Percentiles rank a stretch among this genome's conserved stretches.
Evolutionary conservation across 2,113 vertebrate genomes (phyloP).

Genomic region (Thalassoma bifasciatum): DNA sequence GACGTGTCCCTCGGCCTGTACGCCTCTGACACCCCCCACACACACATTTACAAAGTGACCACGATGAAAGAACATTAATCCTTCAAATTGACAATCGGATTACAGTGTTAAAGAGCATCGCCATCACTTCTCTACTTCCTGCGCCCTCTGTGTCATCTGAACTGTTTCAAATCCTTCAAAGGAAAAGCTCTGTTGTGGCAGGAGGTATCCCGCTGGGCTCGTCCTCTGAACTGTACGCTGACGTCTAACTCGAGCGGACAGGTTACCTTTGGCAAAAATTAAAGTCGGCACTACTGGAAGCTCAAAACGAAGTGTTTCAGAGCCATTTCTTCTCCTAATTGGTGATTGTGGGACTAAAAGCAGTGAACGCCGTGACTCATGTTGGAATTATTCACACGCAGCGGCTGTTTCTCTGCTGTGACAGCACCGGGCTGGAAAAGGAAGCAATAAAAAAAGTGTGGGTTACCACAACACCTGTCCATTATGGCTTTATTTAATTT

Average conservation of each 20-base stretch:
- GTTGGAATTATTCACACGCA: constrained; percentile 40
- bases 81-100: constrained; percentile 69
- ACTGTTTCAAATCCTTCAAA: constrained; percentile 79
- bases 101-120: constrained; percentile 69
- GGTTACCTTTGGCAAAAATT: constrained; percentile 68
- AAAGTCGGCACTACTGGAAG: constrained; percentile 48
- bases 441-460: constrained; percentile 34
- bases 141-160: constrained; percentile 66
- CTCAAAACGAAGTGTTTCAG: constrained; percentile 35
- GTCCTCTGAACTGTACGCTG: constrained; percentile 65
- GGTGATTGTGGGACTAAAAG: constrained; percentile 23
- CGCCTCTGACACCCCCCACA: constrained; percentile 12
- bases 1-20: constrained; percentile 2
- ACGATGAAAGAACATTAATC: constrained; percentile 69
- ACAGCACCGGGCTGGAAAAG: constrained; percentile 27
- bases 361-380: constrained; percentile 46
- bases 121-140: constrained; percentile 66
- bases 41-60: constrained; percentile 34
- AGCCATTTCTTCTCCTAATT: constrained; percentile 55
- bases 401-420: constrained; percentile 14
- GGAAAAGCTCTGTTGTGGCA: constrained; percentile 61
- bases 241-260: constrained; percentile 72
- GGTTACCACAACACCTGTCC: constrained; percentile 45
- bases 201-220: constrained; percentile 60
- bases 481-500: constrained; percentile 1